Evolutionary conservation across 23 tunicate species (phyloP).

Genomic region (Trididemnum clinides): DNA sequence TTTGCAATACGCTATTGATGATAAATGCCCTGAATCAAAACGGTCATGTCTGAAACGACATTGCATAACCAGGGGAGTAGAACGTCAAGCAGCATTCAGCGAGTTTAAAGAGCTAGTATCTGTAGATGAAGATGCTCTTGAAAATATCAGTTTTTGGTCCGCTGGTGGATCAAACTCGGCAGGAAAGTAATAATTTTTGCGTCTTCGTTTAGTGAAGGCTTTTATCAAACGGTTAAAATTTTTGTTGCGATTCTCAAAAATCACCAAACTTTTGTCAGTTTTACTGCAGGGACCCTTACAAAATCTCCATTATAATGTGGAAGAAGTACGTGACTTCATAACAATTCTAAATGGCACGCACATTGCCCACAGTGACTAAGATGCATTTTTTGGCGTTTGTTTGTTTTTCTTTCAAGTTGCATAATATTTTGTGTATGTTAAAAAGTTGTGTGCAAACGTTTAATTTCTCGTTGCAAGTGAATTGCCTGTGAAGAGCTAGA

Average conservation of each 20-base stretch:
- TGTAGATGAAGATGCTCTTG: neutral
- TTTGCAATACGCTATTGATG: neutral
- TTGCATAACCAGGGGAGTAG: neutral
- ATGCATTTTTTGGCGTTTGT: too few relatives aligned
- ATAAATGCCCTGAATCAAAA: neutral
- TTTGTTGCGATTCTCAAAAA: too few relatives aligned
- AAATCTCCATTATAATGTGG: too few relatives aligned
- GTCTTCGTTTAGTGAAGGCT: neutral
- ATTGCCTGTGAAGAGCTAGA: too few relatives aligned
- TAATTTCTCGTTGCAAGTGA: too few relatives aligned
- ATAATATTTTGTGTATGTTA: too few relatives aligned
- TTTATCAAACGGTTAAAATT: too few relatives aligned
- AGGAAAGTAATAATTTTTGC: neutral
- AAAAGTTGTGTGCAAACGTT: too few relatives aligned
- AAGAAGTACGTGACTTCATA: neutral
- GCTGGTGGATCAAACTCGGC: conserved; percentile 6
- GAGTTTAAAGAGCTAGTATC: conserved; percentile 3
- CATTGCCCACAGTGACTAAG: too few relatives aligned
- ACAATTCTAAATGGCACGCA: neutral
- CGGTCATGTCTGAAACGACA: neutral
- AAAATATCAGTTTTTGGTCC: neutral
- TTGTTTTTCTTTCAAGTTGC: too few relatives aligned
- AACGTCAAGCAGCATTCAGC: neutral
- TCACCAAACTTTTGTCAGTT: too few relatives aligned
- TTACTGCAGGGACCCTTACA: too few relatives aligned